A percentile compares a stretch with the other conserved stretches of the same genome.
Conservation (phyloP, 1,140 invertebrate species). For the Thaumatotibia leucotreta region DNA sequence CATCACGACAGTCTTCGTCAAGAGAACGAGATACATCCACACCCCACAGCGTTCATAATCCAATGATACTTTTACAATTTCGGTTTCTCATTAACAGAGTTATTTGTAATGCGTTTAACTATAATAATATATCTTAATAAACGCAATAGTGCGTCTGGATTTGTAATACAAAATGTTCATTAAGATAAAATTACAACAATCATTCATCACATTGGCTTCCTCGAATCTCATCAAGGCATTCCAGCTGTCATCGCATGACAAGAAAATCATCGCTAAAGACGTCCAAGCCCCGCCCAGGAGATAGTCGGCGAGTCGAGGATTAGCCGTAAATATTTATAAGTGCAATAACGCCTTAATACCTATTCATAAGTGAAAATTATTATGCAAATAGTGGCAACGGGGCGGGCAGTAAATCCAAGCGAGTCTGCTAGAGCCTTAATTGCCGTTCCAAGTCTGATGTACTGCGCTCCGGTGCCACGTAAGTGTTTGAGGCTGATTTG, state of each 20-base stretch:
- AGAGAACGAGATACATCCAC: no score
- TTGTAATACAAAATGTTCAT: conserved; percentile 46
- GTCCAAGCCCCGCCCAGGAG: conserved; percentile 39
- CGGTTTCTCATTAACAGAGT: not conserved
- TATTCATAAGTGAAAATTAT: conserved; percentile 77
- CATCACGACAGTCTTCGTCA: no score
- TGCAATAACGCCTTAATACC: conserved; percentile 68
- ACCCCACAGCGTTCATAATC: no score
- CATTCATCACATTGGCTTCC: conserved; percentile 47
- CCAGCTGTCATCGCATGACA: conserved; percentile 51
- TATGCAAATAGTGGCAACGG: conserved; percentile 69
- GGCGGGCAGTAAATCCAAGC: conserved; percentile 49
- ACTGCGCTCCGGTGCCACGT: conserved; percentile 22
- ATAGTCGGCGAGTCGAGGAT: conserved; percentile 29
- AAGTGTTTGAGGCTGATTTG: conserved; percentile 27
- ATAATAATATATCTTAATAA: not conserved
- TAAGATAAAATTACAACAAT: conserved; percentile 45
- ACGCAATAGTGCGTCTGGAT: not conserved
- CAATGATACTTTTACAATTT: not conserved
- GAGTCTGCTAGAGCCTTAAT: conserved; percentile 51
- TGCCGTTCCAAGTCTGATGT: conserved; percentile 40
- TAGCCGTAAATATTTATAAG: conserved; percentile 70
- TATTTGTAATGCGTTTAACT: not conserved
- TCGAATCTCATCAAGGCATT: conserved; percentile 39
- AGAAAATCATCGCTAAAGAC: conserved; percentile 44